Conservation (phyloP, 2,797 vertebrate species). For the Calcarius lapponicus region DNA sequence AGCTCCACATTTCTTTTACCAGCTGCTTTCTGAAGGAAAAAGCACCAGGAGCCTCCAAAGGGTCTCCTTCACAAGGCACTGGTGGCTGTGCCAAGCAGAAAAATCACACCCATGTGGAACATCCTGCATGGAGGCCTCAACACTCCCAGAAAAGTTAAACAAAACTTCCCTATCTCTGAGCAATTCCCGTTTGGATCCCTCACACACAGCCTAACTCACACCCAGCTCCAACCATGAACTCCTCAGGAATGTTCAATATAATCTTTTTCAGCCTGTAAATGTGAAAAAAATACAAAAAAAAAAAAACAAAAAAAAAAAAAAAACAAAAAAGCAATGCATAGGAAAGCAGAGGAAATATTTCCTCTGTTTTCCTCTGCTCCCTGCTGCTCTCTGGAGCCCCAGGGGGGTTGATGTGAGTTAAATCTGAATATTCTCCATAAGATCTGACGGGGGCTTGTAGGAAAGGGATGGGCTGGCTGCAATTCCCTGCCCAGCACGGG, state of each 20-base stretch:
- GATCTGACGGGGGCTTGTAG: background rate
- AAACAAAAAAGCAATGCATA: background rate
- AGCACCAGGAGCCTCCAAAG: background rate
- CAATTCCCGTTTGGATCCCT: background rate
- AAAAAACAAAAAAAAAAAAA: background rate
- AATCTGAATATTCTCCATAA: background rate
- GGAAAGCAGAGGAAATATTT: conserved; percentile 6
- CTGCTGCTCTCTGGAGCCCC: background rate
- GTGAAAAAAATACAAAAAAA: background rate
- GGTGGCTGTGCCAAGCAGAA: background rate
- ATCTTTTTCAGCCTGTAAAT: background rate
- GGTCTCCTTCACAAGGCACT: background rate
- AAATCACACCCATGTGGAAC: background rate
- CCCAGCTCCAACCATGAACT: background rate
- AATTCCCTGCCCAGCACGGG: background rate
- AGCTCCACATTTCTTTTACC: background rate
- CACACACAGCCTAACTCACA: background rate
- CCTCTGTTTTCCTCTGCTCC: background rate
- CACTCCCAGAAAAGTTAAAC: background rate
- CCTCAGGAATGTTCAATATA: background rate
- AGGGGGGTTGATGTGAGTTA: background rate
- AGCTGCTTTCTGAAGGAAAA: background rate
- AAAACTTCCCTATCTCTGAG: background rate
- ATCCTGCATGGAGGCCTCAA: background rate
- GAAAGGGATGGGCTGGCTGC: background rate